These are phyloP conservation scores for Sapayoa aenigma DNA, from an alignment of 2,113 vertebrate genomes.

Conservation along the genomic window DNA sequence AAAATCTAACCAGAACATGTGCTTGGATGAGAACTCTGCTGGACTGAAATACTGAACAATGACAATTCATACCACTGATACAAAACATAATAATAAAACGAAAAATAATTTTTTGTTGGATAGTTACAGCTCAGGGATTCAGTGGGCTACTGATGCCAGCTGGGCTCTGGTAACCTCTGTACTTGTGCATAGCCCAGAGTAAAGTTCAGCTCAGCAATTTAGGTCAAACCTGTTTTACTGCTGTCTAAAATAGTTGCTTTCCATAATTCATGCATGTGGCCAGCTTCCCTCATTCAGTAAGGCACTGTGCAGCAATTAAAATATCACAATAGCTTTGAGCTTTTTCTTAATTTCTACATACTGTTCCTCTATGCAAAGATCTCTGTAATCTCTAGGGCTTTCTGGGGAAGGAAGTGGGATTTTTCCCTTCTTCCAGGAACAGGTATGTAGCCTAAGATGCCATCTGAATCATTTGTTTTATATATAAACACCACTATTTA, in stretches of 20 bases:
- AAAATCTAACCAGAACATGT: not conserved
- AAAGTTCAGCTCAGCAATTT: not conserved
- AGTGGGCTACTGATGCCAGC: not conserved
- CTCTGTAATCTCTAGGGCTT: not conserved
- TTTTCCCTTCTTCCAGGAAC: not conserved
- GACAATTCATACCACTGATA: not conserved
- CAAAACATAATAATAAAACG: too few species aligned
- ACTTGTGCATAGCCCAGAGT: not conserved
- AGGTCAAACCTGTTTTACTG: not conserved
- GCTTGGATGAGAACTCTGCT: not conserved
- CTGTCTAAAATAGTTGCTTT: not conserved
- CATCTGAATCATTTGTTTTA: not conserved
- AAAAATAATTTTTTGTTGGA: not conserved
- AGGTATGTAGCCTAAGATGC: not conserved
- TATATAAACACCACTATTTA: not conserved
- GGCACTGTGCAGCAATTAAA: not conserved
- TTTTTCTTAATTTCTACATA: not conserved
- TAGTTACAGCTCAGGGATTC: not conserved
- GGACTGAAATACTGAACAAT: not conserved
- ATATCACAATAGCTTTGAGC: not conserved
- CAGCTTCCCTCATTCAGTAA: not conserved
- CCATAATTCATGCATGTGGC: not conserved
- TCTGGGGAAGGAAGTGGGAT: not conserved
- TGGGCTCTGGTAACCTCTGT: not conserved
- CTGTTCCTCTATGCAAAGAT: not conserved